Base-by-base conservation (phyloP, 1,140 invertebrate species). In the Saxidomus purpurata region DNA sequence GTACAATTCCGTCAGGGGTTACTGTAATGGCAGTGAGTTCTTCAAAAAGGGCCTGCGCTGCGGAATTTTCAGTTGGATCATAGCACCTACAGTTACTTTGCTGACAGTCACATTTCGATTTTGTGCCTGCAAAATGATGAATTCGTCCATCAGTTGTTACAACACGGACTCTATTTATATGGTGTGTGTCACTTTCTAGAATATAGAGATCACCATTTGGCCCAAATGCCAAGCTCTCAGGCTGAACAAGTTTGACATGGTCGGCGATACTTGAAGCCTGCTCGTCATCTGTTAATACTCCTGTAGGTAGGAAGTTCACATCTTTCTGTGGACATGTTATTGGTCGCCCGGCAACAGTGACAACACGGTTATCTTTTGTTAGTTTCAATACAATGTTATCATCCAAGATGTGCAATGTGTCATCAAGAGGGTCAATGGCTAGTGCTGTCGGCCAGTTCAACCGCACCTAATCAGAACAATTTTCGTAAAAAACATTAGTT, bases 341-440 rank as follows among this genome's bases (percentile, higher is more conserved):
- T 0, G 98, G 98, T 84, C 98, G 97, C 11, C 99, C 98, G 34
- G 98, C 98, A 19, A 99, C 97, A 0, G 99, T 98, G 92, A 98
- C 98, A 0, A 99, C 97, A 49, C 98, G 96, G 93, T 99, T 94
- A 94, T 99, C 98, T 0, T 98, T 97, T 2, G 98, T 98, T 95
- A 99, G 96, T 93, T 98, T 98, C 0, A 99, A 96, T 0, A 99
- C 98, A 97, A 99, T 98, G 93, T 99, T 98, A 94, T 99, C 98
- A 94, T 99, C 99, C 67, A 99, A 98, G 86, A 99, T 98, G 94
- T 99, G 98, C 0, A 99, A 96, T 0, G 98, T 98, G 94, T 99
- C 98, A 94, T 99, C 98, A 55, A 99, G 96, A 0, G 98, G 98
- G 96, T 98, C 99, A 36, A 99, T 98, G 0, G 98, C 97, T 0